Base-by-base conservation (phyloP, 1,140 invertebrate genomes). In the Drosophila dunni region DNA sequence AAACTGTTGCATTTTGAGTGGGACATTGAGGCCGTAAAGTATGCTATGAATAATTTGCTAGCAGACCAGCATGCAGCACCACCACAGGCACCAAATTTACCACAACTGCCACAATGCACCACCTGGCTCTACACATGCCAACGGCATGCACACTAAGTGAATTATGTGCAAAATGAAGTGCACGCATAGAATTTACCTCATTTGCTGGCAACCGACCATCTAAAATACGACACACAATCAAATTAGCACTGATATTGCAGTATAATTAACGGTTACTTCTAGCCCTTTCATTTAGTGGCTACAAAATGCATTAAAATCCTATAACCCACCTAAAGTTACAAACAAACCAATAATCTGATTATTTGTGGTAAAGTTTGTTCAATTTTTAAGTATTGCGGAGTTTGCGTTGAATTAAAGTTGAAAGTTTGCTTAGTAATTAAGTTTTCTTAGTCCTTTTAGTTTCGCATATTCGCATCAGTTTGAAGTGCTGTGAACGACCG, bases 1-100 rank as follows among this genome's bases (percentile, higher is more conserved):
- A 64, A 81, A 73, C 74, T 81, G 68, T 81, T 78, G 79, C 79
- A 51, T 56, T 29, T 63, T 10, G n/a, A 33, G 10, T 45, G n/a
- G 17, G 13, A 36, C 9, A 46, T 29, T 4, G 24, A 29, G 10
- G 33, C 8, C 20, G n/a, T 60, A 50, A 60, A 64, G 15, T 44
- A 60, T 60, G 54, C 44, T 34, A 29, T 53, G 8, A 46, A 51
- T 60, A 71, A 61, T 72, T 62, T 40, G 40, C 4, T 33, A 29
- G 45, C 1, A 34, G 9, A 3, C 13, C 17, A 15, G 3, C 7
- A 17, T 50, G 15, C 24, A 13, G 6, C 10, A 15, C 36, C 24
- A 13, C 8, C 10, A 15, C 36, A 50, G 29, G 56, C 40, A 20
- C 17, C 17, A 20, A 20, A 20, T 20, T 20, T 20, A 20, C 17